Evolutionary conservation across 2,113 vertebrate species (phyloP), one percentile per base, ranked within the genome.

Genomic region (Corythornis cristatus): DNA sequence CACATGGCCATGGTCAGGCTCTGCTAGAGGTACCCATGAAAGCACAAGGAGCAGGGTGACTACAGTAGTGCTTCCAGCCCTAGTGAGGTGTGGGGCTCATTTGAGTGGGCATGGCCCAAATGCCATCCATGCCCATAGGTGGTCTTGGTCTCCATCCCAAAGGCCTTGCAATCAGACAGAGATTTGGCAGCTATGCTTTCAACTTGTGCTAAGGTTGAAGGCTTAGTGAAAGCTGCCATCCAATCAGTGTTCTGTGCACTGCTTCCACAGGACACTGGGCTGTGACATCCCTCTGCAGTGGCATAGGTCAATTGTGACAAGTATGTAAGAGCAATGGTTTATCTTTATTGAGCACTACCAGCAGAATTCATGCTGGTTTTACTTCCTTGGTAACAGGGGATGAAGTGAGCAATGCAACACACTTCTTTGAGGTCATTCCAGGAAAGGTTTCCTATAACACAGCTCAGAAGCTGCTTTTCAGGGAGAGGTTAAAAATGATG

Each of bases 241-340:
- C 81, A 53, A 76, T 91, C 77, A 83, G 71, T 61, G n/a, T 42
- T 57, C 74, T 23, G 2, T 71, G 37, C 13, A 10, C 57, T 54
- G 33, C 28, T 71, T 89, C 50, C 72, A 46, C 72, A 67, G 81
- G 70, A 93, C 91, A 92, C 33, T 18, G 31, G 85, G 31, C 83
- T 66, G 56, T 33, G 56, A 76, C 31, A 58, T 82, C 90, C 66
- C 85, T 88, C 68, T 72, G 43, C 50, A 73, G 74, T 72, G 40
- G 11, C 40, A 15, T 29, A 56, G 8, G 40, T 76, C 56, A 57
- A 8, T 77, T 94, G 93, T 91, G 94, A 91, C 96, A 92, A 61
- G 65, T 29, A 66, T 3, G 1, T 54, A 70, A 58, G 28, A 48
- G 23, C 3, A 77, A 18, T 22, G 20, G 56, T 64, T 80, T 76